phyloP scores from a whole-genome alignment of 2,113 vertebrate genomes.

The Epinephelus cyanopodus region DNA sequence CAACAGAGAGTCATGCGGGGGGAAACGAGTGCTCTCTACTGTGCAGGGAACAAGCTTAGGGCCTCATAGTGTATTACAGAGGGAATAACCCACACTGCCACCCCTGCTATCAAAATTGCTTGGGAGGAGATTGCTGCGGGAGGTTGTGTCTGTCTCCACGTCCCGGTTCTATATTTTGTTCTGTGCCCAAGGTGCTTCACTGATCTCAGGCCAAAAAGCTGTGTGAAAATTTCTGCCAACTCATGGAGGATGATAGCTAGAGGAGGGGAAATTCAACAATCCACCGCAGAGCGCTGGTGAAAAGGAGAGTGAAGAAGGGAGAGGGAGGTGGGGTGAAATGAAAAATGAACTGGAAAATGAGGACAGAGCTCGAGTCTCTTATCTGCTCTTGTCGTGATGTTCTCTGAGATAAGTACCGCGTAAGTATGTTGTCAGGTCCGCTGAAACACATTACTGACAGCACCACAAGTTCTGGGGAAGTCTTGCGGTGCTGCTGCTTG shows the following conservation, averaged over 20 bases:
- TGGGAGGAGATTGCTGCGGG: constrained; percentile 78
- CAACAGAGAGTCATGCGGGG: constrained; percentile 69
- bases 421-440: constrained; percentile 69
- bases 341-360: constrained; percentile 76
- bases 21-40: constrained; percentile 61
- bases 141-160: constrained; percentile 72
- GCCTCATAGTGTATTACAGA: constrained; percentile 71
- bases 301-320: constrained; percentile 41
- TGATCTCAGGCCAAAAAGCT: constrained; percentile 76
- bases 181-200: constrained; percentile 75
- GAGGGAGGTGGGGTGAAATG: constrained; percentile 21
- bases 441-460: constrained; percentile 65
- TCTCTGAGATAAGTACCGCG: constrained; percentile 64
- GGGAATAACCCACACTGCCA: constrained; percentile 74
- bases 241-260: constrained; percentile 73
- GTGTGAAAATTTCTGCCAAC: constrained; percentile 76
- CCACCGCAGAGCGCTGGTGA: constrained; percentile 48
- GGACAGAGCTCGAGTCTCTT: constrained; percentile 70
- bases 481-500: constrained; percentile 34
- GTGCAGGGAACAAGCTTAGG: constrained; percentile 74
- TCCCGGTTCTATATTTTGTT: constrained; percentile 75
- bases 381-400: constrained; percentile 68
- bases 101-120: constrained; percentile 79
- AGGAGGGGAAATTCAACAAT: constrained; percentile 73
- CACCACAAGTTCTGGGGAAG: constrained; percentile 19